A percentile compares a stretch with the other conserved stretches of the same genome.
Evolutionary conservation across 2,888 invertebrate genomes (phyloP).

Genomic region (Dicyrtomina minuta): DNA sequence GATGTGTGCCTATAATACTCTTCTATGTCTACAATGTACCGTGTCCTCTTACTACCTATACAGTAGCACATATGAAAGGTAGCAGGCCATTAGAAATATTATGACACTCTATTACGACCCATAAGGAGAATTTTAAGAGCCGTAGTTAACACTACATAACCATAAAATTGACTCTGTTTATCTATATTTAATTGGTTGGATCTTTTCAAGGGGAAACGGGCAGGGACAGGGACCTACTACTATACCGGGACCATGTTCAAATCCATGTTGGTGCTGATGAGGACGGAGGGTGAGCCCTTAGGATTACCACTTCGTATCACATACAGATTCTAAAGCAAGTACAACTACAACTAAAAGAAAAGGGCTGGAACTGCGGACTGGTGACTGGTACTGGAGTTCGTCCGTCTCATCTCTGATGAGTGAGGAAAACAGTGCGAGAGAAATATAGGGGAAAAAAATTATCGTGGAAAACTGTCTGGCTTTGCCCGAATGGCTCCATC

Average conservation of each 20-base stretch:
- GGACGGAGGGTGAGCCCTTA: no score
- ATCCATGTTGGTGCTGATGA: no score
- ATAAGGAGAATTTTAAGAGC: constrained; percentile 37
- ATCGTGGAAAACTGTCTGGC: background rate
- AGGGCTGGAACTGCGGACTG: no score
- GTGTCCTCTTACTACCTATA: background rate
- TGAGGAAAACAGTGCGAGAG: background rate
- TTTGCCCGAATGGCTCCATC: constrained; percentile 7
- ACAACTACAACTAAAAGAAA: no score
- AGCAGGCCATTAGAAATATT: constrained; percentile 26
- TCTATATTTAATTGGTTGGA: constrained; percentile 34
- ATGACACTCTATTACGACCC: constrained; percentile 29
- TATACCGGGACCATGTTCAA: no score
- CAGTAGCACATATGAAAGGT: no score
- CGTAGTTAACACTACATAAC: constrained; percentile 39
- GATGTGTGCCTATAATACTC: no score
- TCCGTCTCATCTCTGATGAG: no score
- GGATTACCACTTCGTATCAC: no score
- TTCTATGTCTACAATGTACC: background rate
- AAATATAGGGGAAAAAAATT: background rate
- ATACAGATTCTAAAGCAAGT: no score
- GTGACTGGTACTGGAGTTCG: no score
- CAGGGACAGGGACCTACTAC: background rate
- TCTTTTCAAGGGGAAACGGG: constrained; percentile 13
- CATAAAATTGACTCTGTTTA: constrained; percentile 33